Conservation (phyloP, 2,113 vertebrate species). For the Quiscalus mexicanus region DNA sequence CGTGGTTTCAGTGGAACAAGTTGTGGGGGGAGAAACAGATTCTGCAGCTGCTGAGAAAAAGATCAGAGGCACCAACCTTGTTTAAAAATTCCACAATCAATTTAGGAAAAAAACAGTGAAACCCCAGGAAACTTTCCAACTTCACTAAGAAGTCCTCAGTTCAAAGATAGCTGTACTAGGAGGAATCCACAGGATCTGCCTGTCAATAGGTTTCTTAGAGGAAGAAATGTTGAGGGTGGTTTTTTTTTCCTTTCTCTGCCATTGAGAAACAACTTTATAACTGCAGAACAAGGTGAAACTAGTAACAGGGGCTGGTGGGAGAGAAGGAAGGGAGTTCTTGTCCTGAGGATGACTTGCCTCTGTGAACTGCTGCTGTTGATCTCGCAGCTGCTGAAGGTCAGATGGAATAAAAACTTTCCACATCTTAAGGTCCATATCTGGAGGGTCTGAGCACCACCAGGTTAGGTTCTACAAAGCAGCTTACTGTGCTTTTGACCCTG, state of each 20-base stretch:
- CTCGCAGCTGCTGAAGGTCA: background rate
- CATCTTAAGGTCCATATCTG: background rate
- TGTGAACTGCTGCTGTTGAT: background rate
- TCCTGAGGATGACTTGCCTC: background rate
- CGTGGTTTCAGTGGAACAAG: slow-evolving; percentile 64
- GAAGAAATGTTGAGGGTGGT: slow-evolving; percentile 36
- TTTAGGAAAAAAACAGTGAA: slow-evolving; percentile 74
- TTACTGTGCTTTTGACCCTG: background rate
- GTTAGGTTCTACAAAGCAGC: accelerated
- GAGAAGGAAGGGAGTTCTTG: background rate
- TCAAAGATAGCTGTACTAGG: slow-evolving; percentile 77
- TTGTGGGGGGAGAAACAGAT: slow-evolving; percentile 73
- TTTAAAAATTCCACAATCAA: slow-evolving; percentile 83
- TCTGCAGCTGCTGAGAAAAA: slow-evolving; percentile 75
- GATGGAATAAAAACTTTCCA: background rate
- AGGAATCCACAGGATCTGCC: slow-evolving; percentile 78
- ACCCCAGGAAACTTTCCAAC: slow-evolving; percentile 75
- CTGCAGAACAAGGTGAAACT: slow-evolving; percentile 72
- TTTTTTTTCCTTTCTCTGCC: background rate
- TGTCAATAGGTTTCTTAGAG: slow-evolving; percentile 79
- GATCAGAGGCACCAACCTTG: slow-evolving; percentile 79
- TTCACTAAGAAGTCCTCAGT: slow-evolving; percentile 78
- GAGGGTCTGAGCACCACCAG: background rate
- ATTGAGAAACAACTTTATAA: slow-evolving; percentile 70
- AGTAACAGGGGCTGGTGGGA: background rate